phyloP scores from a whole-genome alignment of 2,888 invertebrate species.

The Drosophila differens region DNA sequence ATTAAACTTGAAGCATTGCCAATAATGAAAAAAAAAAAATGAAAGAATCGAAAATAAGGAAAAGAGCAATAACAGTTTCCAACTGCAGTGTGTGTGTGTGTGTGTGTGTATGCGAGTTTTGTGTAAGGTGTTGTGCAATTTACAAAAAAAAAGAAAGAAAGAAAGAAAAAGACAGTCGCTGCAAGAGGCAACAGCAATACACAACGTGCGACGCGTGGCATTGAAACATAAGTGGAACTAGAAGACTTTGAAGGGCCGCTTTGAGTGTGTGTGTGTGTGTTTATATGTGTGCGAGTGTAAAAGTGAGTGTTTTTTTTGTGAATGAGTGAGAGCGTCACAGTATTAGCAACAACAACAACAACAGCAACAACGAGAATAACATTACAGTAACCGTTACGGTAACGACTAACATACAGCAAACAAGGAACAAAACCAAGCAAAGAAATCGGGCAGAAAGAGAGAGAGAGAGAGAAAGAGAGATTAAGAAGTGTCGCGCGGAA shows the following conservation, averaged over 20 bases:
- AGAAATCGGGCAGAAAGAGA: not conserved
- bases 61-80: slow-evolving; percentile 18
- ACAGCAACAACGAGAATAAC: slow-evolving; percentile 5
- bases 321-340: slow-evolving; percentile 14
- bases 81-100: slow-evolving; percentile 34
- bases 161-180: slow-evolving; percentile 6
- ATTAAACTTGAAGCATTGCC: slow-evolving; percentile 59
- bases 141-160: not conserved
- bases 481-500: slow-evolving; percentile 7
- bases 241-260: slow-evolving; percentile 16
- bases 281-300: slow-evolving; percentile 5
- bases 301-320: not conserved
- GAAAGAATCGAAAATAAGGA: slow-evolving; percentile 26
- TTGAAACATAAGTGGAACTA: slow-evolving; percentile 47
- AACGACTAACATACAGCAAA: slow-evolving; percentile 8
- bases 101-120: slow-evolving; percentile 13
- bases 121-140: slow-evolving; percentile 45
- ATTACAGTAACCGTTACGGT: slow-evolving; percentile 6
- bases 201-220: slow-evolving; percentile 42
- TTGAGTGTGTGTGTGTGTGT: slow-evolving; percentile 1
- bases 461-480: not conserved
- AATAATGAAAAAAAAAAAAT: slow-evolving; percentile 41
- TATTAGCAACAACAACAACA: slow-evolving; percentile 7
- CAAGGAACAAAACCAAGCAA: slow-evolving; percentile 1
- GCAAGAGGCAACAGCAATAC: slow-evolving; percentile 12